phyloP scores from a whole-genome alignment of 1,140 invertebrate genomes.

The Ylistrum balloti region DNA sequence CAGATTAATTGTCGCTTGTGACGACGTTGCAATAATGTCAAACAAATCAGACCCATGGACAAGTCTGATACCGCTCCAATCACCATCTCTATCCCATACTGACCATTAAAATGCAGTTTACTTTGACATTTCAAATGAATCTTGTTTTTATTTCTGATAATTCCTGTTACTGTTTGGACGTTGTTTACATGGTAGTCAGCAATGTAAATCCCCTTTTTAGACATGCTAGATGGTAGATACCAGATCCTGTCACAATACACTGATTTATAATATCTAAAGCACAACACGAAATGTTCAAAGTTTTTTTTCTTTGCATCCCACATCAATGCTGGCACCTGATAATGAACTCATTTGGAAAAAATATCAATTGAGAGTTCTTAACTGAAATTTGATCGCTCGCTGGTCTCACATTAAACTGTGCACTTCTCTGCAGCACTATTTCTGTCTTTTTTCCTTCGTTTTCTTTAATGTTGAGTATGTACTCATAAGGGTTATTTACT shows the following conservation, averaged over 20 bases:
- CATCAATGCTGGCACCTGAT: too few species aligned
- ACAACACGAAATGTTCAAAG: too few species aligned
- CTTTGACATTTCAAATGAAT: conserved; percentile 31
- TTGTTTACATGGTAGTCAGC: background rate
- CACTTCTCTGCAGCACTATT: too few species aligned
- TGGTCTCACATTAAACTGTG: too few species aligned
- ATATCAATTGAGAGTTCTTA: too few species aligned
- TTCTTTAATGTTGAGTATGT: too few species aligned
- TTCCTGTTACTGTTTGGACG: background rate
- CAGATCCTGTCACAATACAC: background rate
- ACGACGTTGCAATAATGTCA: background rate
- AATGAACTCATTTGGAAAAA: too few species aligned
- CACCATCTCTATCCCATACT: background rate
- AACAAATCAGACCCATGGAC: background rate
- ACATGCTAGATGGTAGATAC: background rate
- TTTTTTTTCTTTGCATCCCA: too few species aligned
- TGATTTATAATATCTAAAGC: too few species aligned
- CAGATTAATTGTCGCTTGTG: background rate
- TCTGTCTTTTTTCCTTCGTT: too few species aligned
- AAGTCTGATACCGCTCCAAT: background rate
- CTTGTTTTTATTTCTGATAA: conserved; percentile 19
- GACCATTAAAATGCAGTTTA: conserved; percentile 15
- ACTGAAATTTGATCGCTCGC: too few species aligned
- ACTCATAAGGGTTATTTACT: too few species aligned
- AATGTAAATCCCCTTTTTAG: background rate